Evolutionary conservation across 2,888 invertebrate species (phyloP), one percentile per base, ranked within the genome.

Genomic region (Tineola bisselliella): DNA sequence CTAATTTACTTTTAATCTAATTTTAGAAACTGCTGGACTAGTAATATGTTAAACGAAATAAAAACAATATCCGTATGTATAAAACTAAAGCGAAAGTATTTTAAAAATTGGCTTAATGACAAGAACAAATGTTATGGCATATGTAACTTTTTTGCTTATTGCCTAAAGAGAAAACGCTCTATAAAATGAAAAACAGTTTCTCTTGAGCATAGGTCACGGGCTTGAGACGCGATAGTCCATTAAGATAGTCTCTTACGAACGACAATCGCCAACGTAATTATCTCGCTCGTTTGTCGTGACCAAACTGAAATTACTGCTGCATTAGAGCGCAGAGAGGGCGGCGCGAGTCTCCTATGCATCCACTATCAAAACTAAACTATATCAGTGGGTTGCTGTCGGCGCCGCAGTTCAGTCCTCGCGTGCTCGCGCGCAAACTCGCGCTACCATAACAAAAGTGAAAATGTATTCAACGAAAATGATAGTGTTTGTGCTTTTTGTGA

Each of bases 351-450:
- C 38, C 10, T 38, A 38, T 81, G 81, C 80, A 82, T 81, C 81
- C 69, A 79, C 77, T 72, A 82, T 79, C 82, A 79, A 78, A 84
- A 84, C 78, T 87, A 86, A 86, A 86, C 78, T 87, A 87, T 87
- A 87, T 81, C 83, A 87, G 79, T 68, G 71, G 66, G 69, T 66
- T 67, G 72, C 71, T 64, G 65, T 63, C 64, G 70, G 70, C 71
- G 76, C 73, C 72, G 71, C 71, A 76, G 76, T 73, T 81, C 86
- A 87, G 87, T 87, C 72, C 73, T 64, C 72, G 77, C 79, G 80
- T 81, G 79, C 69, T 69, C 66, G 71, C 69, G 66, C 65, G 74
- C 75, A 81, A 76, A 77, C 71, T 71, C 67, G 69, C 76, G 77
- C 83, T 81, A 77, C 60, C 68, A 68, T 65, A 65, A 68, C 67